Evolutionary conservation across 2,888 invertebrate genomes (phyloP), one percentile per base, ranked within the genome.

Genomic region (Mythimna pallens): DNA sequence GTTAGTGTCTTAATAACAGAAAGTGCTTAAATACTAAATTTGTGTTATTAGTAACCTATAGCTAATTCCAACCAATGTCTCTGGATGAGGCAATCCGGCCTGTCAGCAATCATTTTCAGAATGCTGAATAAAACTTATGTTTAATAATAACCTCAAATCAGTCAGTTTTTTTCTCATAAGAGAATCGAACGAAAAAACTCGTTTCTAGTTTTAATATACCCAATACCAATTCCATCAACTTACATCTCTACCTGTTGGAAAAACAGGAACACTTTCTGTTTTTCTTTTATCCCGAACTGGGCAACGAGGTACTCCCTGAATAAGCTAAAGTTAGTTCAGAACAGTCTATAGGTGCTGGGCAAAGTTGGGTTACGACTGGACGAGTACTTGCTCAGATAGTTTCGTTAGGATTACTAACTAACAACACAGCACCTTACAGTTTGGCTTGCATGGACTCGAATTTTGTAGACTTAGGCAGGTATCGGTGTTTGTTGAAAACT

Each of bases 351-450:
- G 76, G 50, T 67, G 54, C 64, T 70, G 14, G 52, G 17, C 52
- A 61, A 78, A 82, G 80, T 81, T 81, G 10, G 55, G 34, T 70
- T 79, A 67, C 83, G 55, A 76, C 76, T 79, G 64, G 67, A 34
- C 62, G 65, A 70, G 66, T 79, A 79, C 71, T 76, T 76, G 58
- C 67, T 64, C 57, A 68, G 58, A 62, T 67, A 82, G 76, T 79
- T 79, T 67, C 54, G 30, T 59, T 65, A 55, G 69, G 30, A 82
- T 81, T 64, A 76, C 72, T 65, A 58, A 58, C 58, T 67, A 58
- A 58, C 58, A 76, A 70, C 69, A 79, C 70, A 70, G 70, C 22
- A 22, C 30, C n/a, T 62, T 63, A 52, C 20, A 80, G 52, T 69
- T 65, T 65, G 57, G n/a, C 22, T 54, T 34, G 36, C 65, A 22